A percentile compares a stretch with the other conserved stretches of the same genome.
These are phyloP conservation scores for Drosophila paramelanica DNA, from an alignment of 2,888 invertebrate genomes.

Conservation along the genomic window DNA sequence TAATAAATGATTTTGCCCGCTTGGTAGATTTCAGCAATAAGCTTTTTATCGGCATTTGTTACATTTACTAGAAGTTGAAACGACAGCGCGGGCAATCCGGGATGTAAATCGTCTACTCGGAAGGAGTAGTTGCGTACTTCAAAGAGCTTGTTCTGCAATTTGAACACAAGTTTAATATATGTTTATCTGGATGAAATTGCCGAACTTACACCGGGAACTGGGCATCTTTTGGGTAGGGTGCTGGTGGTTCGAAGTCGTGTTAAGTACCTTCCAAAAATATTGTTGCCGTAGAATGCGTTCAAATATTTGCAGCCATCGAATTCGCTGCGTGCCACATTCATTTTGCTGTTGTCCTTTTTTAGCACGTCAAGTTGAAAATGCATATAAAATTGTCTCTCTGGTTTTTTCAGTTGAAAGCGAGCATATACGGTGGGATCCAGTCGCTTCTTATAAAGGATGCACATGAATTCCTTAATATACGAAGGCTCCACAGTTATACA, in stretches of 20 bases:
- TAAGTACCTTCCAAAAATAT: constrained; percentile 23
- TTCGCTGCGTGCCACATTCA: constrained; percentile 36
- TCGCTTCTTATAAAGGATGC: constrained; percentile 7
- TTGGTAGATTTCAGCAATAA: neutral
- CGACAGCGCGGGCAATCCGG: constrained; percentile 17
- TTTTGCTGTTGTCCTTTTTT: constrained; percentile 47
- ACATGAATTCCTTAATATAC: neutral
- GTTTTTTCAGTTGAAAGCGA: constrained; percentile 20
- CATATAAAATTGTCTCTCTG: constrained; percentile 21
- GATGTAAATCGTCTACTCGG: constrained; percentile 26
- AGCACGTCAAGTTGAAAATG: constrained; percentile 31
- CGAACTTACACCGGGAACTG: constrained; percentile 41
- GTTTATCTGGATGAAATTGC: neutral
- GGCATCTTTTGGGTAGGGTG: constrained; percentile 59
- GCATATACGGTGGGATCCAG: neutral
- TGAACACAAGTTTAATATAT: neutral
- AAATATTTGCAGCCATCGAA: constrained; percentile 64
- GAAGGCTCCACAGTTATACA: constrained; percentile 10
- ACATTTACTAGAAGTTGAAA: constrained; percentile 11
- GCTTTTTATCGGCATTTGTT: neutral
- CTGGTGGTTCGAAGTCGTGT: constrained; percentile 30
- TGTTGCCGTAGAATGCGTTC: constrained; percentile 8
- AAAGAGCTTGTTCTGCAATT: constrained; percentile 30
- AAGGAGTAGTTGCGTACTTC: constrained; percentile 49
- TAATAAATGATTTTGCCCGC: neutral